These are phyloP conservation scores for Pardosa pseudoannulata DNA, from an alignment of 2,888 invertebrate genomes.

Conservation along the genomic window DNA sequence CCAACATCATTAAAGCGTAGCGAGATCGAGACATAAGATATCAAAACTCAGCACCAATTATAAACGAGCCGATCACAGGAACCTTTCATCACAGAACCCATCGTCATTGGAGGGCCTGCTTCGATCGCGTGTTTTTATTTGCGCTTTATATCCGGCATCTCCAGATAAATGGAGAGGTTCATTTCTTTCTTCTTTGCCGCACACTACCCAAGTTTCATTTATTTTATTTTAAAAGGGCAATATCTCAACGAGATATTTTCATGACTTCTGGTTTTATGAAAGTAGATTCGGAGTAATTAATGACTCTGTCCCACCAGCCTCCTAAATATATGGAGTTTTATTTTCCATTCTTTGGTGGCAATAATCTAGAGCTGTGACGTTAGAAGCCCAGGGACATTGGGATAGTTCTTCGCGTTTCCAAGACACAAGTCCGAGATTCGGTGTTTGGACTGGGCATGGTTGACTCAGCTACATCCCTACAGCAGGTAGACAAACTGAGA, in stretches of 20 bases:
- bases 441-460: too few relatives aligned
- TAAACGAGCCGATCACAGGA: slow-evolving; percentile 30
- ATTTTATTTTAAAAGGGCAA: slow-evolving; percentile 52
- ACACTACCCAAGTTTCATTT: slow-evolving; percentile 19
- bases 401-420: too few relatives aligned
- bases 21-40: not conserved
- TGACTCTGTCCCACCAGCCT: slow-evolving; percentile 28
- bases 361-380: too few relatives aligned
- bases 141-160: slow-evolving; percentile 32
- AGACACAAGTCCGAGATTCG: too few relatives aligned
- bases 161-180: slow-evolving; percentile 31
- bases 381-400: too few relatives aligned
- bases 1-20: not conserved
- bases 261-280: slow-evolving; percentile 53
- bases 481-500: too few relatives aligned
- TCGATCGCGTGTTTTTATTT: slow-evolving; percentile 65
- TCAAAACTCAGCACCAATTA: slow-evolving; percentile 42
- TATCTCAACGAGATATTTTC: slow-evolving; percentile 62
- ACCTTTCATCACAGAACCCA: slow-evolving; percentile 12
- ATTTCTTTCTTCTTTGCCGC: slow-evolving; percentile 7
- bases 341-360: slow-evolving; percentile 40
- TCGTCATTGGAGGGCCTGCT: slow-evolving; percentile 14
- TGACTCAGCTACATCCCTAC: too few relatives aligned
- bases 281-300: slow-evolving; percentile 52
- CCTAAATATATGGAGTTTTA: slow-evolving; percentile 50